Conservation (phyloP, 2,888 invertebrate species). For the Andrena flavipes region DNA sequence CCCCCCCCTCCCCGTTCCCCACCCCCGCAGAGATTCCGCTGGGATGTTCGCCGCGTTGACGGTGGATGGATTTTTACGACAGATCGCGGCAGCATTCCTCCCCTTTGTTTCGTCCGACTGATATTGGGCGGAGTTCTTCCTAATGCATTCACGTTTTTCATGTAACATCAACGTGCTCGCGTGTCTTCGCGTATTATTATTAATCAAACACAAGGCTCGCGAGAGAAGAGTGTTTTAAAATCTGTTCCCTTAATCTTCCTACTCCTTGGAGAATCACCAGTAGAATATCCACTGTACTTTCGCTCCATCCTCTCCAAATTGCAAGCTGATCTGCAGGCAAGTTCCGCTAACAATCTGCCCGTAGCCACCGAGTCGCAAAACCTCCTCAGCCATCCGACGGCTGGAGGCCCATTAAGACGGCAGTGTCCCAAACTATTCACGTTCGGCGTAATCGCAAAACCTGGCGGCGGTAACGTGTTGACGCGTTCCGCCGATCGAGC, state of each 20-base stretch:
- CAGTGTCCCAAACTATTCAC: neutral
- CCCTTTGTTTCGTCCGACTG: neutral
- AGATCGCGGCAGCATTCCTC: conserved; percentile 3
- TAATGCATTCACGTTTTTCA: no score
- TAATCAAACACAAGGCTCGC: no score
- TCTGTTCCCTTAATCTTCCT: no score
- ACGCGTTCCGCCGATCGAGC: conserved; percentile 10
- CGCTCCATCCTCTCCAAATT: no score
- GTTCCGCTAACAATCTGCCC: no score
- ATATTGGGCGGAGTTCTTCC: neutral
- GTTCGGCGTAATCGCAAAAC: neutral
- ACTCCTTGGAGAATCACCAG: no score
- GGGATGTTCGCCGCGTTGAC: conserved; percentile 16
- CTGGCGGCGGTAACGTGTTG: neutral
- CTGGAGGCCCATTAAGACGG: neutral
- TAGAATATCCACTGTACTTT: no score
- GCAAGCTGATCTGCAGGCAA: no score
- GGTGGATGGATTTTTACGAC: conserved; percentile 10
- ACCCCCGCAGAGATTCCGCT: neutral
- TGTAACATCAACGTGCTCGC: no score
- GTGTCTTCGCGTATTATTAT: no score
- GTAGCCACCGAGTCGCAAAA: no score
- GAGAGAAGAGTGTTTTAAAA: no score
- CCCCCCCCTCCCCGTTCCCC: neutral
- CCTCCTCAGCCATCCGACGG: neutral